A percentile compares a stretch with the other conserved stretches of the same genome.
phyloP scores from a whole-genome alignment of 2,888 invertebrate genomes.

The Lymantria dispar region DNA sequence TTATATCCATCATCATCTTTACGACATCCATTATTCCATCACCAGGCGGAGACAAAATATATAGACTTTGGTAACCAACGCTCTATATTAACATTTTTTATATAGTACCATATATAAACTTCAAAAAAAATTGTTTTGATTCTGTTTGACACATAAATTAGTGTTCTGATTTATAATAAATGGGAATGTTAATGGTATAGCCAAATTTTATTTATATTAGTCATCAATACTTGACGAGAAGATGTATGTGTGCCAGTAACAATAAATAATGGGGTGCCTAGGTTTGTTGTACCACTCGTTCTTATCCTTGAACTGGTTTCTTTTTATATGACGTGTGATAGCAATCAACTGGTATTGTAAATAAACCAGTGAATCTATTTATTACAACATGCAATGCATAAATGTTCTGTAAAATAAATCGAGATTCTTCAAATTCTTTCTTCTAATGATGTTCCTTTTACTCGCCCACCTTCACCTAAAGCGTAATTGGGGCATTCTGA shows the following conservation, averaged over 20 bases:
- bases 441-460: too few relatives aligned
- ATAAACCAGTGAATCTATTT: background rate
- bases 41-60: too few relatives aligned
- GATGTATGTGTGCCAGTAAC: conserved; percentile 41
- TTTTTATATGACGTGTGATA: conserved; percentile 30
- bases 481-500: too few relatives aligned
- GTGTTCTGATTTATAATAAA: background rate
- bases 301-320: conserved; percentile 61
- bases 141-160: background rate
- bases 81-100: too few relatives aligned
- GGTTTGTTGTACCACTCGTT: conserved; percentile 12
- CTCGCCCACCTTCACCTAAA: too few relatives aligned
- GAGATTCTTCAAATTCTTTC: background rate
- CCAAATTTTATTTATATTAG: conserved; percentile 16
- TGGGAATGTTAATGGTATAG: conserved; percentile 8
- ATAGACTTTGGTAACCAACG: too few relatives aligned
- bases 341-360: conserved; percentile 10
- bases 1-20: too few relatives aligned
- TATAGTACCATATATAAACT: too few relatives aligned
- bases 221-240: conserved; percentile 36
- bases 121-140: too few relatives aligned
- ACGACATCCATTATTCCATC: too few relatives aligned
- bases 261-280: conserved; percentile 49
- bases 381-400: background rate
- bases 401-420: background rate